Conservation (phyloP, 2,888 invertebrate species). For the Camptogramma bilineatum region DNA sequence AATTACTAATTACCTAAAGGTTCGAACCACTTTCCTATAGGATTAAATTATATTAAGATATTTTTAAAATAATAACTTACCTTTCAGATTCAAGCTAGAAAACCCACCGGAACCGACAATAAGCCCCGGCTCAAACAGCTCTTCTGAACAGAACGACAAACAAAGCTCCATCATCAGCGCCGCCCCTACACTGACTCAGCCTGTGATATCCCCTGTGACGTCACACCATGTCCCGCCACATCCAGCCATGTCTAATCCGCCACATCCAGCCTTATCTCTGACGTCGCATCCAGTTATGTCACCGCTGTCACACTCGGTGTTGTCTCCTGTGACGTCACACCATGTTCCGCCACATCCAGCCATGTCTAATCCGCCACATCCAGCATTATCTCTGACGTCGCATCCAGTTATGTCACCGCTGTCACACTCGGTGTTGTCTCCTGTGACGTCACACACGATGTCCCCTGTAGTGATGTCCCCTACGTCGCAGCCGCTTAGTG, state of each 20-base stretch:
- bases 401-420: constrained; percentile 8
- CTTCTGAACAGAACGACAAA: constrained; percentile 78
- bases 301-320: constrained; percentile 37
- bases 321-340: constrained; percentile 40
- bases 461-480: constrained; percentile 42
- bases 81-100: constrained; percentile 70
- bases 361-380: constrained; percentile 41
- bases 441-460: constrained; percentile 23
- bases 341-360: no score
- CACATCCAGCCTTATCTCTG: constrained; percentile 37
- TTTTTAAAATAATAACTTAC: neutral
- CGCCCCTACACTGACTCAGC: constrained; percentile 43
- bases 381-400: constrained; percentile 40
- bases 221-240: constrained; percentile 25
- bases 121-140: constrained; percentile 82
- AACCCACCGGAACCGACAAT: constrained; percentile 72
- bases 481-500: constrained; percentile 41
- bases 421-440: constrained; percentile 20
- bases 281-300: constrained; percentile 44
- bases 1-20: no score
- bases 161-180: constrained; percentile 78
- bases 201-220: constrained; percentile 30
- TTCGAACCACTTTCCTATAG: no score
- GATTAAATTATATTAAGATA: no score
- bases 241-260: constrained; percentile 23